Conservation (phyloP, 2,888 invertebrate genomes). For the Phymatocera aterrima region DNA sequence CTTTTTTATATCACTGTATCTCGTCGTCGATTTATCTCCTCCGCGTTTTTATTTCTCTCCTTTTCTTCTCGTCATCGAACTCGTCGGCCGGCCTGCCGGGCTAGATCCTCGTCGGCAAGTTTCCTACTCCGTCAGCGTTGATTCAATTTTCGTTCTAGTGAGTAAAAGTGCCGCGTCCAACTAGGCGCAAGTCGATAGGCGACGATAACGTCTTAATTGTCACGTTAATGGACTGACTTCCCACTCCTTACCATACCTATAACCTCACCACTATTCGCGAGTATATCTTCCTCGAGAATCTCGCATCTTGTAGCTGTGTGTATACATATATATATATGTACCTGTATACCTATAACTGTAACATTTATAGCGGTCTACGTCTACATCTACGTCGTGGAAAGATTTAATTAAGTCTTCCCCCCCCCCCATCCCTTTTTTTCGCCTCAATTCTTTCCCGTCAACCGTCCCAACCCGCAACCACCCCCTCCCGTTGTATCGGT, state of each 20-base stretch:
- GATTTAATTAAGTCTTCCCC: conserved; percentile 29
- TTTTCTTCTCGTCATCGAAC: not conserved
- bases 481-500: not conserved
- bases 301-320: not conserved
- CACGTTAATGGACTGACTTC: conserved; percentile 43
- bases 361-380: not conserved
- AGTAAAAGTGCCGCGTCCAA: conserved; percentile 31
- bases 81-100: not conserved
- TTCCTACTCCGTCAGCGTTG: conserved; percentile 1
- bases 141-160: conserved; percentile 35
- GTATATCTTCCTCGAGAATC: not conserved
- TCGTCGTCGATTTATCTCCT: not conserved
- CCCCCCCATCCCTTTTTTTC: not conserved
- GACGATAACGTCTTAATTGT: conserved; percentile 72
- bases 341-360: not conserved
- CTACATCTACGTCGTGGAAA: not conserved
- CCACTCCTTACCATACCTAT: not conserved
- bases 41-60: not conserved
- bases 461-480: not conserved
- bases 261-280: not conserved
- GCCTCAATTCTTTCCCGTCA: not conserved
- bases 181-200: conserved; percentile 35
- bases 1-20: not conserved
- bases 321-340: not conserved
- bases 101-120: not conserved